Conservation (phyloP, 2,888 invertebrate species). For the Mantis religiosa region DNA sequence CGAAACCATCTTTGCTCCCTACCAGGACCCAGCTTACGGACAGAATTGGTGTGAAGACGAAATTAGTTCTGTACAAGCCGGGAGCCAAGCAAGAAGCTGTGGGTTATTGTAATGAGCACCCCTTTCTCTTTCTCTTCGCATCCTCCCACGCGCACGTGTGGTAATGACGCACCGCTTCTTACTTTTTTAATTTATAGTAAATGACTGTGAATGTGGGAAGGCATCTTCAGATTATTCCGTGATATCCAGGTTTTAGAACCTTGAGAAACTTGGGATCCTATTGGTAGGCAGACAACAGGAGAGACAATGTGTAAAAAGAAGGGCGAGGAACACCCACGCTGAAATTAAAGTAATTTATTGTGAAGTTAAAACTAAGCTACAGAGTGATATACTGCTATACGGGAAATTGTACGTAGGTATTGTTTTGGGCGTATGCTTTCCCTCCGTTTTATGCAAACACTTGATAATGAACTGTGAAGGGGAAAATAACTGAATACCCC, state of each 20-base stretch:
- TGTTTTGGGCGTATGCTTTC: not conserved
- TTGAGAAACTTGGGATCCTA: not conserved
- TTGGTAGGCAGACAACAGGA: not conserved
- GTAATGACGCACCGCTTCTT: not conserved
- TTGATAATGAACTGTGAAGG: too few species aligned
- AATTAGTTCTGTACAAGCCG: not conserved
- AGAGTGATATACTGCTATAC: not conserved
- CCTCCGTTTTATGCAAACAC: too few species aligned
- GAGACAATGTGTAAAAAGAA: not conserved
- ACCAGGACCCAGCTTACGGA: not conserved
- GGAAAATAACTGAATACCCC: too few species aligned
- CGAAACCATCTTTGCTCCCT: not conserved
- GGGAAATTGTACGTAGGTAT: not conserved
- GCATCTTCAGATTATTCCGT: not conserved
- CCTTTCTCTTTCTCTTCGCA: not conserved
- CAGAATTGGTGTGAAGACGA: not conserved
- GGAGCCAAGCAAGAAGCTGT: not conserved
- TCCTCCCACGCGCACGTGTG: not conserved
- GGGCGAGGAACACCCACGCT: not conserved
- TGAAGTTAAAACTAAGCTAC: not conserved
- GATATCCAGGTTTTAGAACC: not conserved
- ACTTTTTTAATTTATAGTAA: slow-evolving; percentile 1
- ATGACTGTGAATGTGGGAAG: not conserved
- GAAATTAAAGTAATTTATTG: not conserved
- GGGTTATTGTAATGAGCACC: not conserved